Base-by-base conservation (phyloP, 1,140 invertebrate species). In the Aphidius ervi region DNA sequence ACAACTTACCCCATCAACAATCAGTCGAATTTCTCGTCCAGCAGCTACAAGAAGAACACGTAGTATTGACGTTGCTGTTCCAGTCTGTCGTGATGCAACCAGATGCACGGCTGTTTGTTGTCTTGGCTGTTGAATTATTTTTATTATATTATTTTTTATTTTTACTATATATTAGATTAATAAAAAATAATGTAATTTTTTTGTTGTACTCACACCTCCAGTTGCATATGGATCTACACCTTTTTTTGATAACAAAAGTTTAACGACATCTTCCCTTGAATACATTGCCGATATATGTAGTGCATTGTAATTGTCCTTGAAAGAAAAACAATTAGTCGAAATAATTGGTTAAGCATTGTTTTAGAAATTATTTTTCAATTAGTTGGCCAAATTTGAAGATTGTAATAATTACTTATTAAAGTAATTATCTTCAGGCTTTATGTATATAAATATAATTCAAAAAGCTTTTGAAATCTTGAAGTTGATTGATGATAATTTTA, bases 211-310 rank as follows among this genome's bases (percentile, higher is more conserved):
- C 85, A 98, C 95, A 77, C 94, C 94, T 73, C 94, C 95, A 6
- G 91, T 87, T 37, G 92, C 88, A 71, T 91, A 93, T 37, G 94
- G 87, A 81, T 98, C 95, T 4, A 97, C 89, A 10, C 90, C 94
- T 75, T 90, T 88, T 76, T 94, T 94, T 46, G 88, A 86, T 49
- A 98, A 80, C 7, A 98, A 83, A 40, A 95, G 80, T 72, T 95
- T 94, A 71, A 98, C 90, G 56, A 96, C 92, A 75, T 99, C 96
- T 78, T 98, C 95, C 69, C 94, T 86, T 23, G 92, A 94, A 76
- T 93, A 91, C 85, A 94, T 91, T 40, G 94, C 90, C 16, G 95
- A 93, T 75, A 95, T 90, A 78, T 97, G 94, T 37, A 97, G 83
- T 39, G 90, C 92, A 82, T 95, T 95, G 79, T 92, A 93, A 75